Base-by-base conservation (phyloP, 2,888 invertebrate genomes). In the Mythimna ferrago region DNA sequence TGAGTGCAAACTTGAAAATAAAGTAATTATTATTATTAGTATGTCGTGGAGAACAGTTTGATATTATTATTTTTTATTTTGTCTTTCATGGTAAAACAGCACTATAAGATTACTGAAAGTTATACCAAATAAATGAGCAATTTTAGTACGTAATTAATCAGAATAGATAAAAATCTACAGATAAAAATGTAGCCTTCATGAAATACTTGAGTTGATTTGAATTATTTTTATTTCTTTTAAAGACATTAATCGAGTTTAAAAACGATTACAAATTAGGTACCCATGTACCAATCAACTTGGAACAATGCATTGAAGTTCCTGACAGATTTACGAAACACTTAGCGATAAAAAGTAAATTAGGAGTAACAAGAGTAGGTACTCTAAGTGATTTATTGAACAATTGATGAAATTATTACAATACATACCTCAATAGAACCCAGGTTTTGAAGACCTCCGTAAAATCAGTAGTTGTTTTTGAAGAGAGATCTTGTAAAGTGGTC, bases 321-420 rank as follows among this genome's bases (percentile, higher is more conserved):
- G 58, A 70, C 51, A 61, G 58, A 64, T 73, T 80, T 82, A 41
- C 79, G 76, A 78, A 86, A 86, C 41, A 48, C 14, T 57, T 16
- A 10, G 58, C 65, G 68, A 68, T 69, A 77, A 79, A 81, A 77
- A 78, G 48, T 65, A 64, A 72, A 84, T 83, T 84, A 86, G 63
- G 60, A 80, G 63, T 67, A 83, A 87, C 76, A 77, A 82, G 76
- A 82, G 71, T 64, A 73, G 19, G 16, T 62, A 67, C 72, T 69
- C 72, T 73, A 21, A 77, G 81, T 86, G 79, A 88, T 84, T 84
- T 87, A 91, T 90, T 88, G 86, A 87, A 85, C 71, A 80, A 79
- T 87, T 89, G 84, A 88, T 85, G 87, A 89, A 89, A 89, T 87
- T 79, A 84, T 80, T 78, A 78, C 86, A 83, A 83, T 86, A 78